Conservation (phyloP, 2,113 vertebrate genomes). For the Onychostruthus taczanowskii region DNA sequence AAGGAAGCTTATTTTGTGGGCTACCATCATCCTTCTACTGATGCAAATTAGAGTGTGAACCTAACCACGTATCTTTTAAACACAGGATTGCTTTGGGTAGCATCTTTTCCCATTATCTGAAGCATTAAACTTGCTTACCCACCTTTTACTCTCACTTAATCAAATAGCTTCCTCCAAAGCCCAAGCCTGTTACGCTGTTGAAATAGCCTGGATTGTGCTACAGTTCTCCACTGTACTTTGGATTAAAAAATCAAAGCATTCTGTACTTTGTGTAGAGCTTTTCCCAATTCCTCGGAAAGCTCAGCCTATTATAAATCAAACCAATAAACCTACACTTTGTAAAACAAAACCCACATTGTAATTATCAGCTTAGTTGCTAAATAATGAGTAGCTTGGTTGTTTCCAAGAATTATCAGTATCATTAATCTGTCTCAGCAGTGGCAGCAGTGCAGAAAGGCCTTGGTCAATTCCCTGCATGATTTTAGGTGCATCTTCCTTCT, state of each 20-base stretch:
- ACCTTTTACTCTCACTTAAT: not conserved
- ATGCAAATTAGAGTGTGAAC: not conserved
- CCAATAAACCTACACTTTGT: not conserved
- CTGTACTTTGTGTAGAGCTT: not conserved
- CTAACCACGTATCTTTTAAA: not conserved
- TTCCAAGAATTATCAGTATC: not conserved
- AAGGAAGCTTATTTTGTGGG: not conserved
- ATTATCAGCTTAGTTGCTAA: not conserved
- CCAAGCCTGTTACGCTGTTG: accelerated
- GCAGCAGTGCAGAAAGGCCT: not conserved
- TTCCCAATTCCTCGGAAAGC: not conserved
- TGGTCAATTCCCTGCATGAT: not conserved
- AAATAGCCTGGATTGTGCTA: not conserved
- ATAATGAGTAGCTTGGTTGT: not conserved
- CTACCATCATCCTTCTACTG: not conserved
- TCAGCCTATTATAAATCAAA: not conserved
- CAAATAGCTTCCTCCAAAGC: not conserved
- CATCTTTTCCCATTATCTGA: not conserved
- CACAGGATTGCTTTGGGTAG: not conserved
- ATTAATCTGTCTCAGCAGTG: not conserved
- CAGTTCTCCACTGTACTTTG: not conserved
- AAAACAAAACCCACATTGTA: not conserved
- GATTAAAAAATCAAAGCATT: not conserved
- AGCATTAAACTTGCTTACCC: not conserved
- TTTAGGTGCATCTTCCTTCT: not conserved